A percentile compares a stretch with the other conserved stretches of the same genome.
Conservation (phyloP, 2,113 vertebrate genomes). For the Sterrhoptilus dennistouni region DNA sequence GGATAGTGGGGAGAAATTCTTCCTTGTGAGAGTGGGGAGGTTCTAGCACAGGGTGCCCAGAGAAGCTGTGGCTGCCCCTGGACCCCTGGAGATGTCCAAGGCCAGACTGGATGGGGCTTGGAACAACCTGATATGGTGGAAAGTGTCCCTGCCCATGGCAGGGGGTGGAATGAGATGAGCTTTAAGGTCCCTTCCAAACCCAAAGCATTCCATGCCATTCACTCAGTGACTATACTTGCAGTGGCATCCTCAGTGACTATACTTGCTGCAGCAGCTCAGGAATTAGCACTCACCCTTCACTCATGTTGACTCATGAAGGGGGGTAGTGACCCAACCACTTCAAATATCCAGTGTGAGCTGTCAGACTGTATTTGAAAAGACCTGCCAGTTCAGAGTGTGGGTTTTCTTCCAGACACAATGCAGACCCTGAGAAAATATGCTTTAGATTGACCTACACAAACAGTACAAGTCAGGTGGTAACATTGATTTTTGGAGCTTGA, state of each 20-base stretch:
- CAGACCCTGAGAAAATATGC: not conserved
- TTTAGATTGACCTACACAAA: not conserved
- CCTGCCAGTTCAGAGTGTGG: not conserved
- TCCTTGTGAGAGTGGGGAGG: not conserved
- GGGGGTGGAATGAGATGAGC: not conserved
- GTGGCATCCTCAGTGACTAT: not conserved
- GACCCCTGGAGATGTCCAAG: not conserved
- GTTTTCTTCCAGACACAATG: not conserved
- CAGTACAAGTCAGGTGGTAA: not conserved
- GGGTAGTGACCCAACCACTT: not conserved
- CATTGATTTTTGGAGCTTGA: not conserved
- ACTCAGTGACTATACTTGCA: not conserved
- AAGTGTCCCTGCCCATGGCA: not conserved
- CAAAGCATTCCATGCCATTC: not conserved
- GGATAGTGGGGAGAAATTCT: not conserved
- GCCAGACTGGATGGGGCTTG: not conserved
- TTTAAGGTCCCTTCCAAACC: not conserved
- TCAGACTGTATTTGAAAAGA: not conserved
- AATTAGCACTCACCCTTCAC: not conserved
- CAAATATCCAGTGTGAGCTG: not conserved
- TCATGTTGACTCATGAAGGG: not conserved
- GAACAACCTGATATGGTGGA: not conserved
- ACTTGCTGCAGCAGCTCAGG: not conserved
- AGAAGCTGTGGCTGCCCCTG: not conserved
- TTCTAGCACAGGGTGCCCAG: not conserved